Evolutionary conservation across 1,140 invertebrate species (phyloP), one percentile per base, ranked within the genome.

Genomic region (Drosophila setifemur): DNA sequence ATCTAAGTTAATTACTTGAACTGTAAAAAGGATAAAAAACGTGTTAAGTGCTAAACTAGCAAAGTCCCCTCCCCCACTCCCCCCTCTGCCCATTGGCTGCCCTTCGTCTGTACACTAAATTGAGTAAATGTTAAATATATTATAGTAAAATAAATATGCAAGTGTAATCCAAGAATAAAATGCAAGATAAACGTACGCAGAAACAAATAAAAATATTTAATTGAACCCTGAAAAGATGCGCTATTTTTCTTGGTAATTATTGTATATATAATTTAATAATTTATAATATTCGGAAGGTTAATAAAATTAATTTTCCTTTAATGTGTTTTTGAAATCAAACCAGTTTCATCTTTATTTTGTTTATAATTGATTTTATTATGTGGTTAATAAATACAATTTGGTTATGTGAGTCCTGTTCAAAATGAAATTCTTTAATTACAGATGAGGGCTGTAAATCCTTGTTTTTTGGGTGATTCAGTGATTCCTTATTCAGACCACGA

Each of bases 161-260:
- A 28, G 33, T 73, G 69, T 78, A 82, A 78, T 68, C 77, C 53
- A 31, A 45, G 29, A 33, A 28, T 29, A 58, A 58, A 71, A 53
- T 43, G 43, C 61, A 60, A 73, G 50, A 50, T 78, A 73, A 47
- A 68, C 28, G 57, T 68, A 69, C 7, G 52, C 26, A 64, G 26
- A 70, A 55, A 47, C 66, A 55, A 85, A 75, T 66, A 86, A 86
- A 63, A 81, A 55, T 76, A 86, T 87, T 73, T 81, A 39, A 81
- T 86, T 87, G 72, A 86, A 70, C 81, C 81, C 81, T 66, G 58
- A 86, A 29, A 1, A n/a, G 2, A 6, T 2, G 0, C 33, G 28
- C n/a, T n/a, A 11, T 7, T 44, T 16, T 43, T 8, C 19, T 25
- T 26, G 0, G 0, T 21, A 26, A 4, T 53, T 16, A 19, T 1